Conservation (phyloP, 2,797 vertebrate species). For the Synaphobranchus kaupii region DNA sequence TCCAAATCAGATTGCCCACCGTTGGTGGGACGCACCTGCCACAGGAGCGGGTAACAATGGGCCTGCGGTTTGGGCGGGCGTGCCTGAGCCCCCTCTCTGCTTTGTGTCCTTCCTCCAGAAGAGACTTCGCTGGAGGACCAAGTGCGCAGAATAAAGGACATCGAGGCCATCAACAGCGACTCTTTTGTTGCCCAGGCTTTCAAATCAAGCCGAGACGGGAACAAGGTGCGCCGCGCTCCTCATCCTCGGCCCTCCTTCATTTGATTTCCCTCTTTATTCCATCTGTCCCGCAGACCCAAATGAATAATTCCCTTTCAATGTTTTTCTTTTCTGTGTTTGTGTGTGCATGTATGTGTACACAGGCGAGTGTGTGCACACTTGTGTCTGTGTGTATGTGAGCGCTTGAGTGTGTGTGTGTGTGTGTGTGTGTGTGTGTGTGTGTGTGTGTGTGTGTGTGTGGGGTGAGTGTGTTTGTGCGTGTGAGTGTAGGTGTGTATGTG, state of each 20-base stretch:
- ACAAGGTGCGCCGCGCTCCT: conserved; percentile 77
- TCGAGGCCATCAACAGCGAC: conserved; percentile 95
- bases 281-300: conserved; percentile 74
- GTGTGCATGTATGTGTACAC: conserved; percentile 41
- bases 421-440: conserved; percentile 39
- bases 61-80: background rate
- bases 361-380: too few relatives aligned
- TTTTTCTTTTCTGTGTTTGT: conserved; percentile 52
- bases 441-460: conserved; percentile 37
- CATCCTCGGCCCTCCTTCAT: conserved; percentile 52
- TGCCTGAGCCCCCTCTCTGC: background rate
- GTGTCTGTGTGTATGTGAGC: conserved; percentile 36
- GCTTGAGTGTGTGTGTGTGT: conserved; percentile 28
- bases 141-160: conserved; percentile 93
- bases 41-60: conserved; percentile 21
- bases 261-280: conserved; percentile 67
- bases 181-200: conserved; percentile 94
- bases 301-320: conserved; percentile 75
- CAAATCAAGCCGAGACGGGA: conserved; percentile 90
- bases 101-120: conserved; percentile 73
- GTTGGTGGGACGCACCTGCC: conserved; percentile 20
- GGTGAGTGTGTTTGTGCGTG: conserved; percentile 37
- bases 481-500: conserved; percentile 30
- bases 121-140: conserved; percentile 88
- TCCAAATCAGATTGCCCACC: conserved; percentile 27